These are phyloP conservation scores for Aporophyla lueneburgensis DNA, from an alignment of 2,888 invertebrate genomes.

Conservation along the genomic window DNA sequence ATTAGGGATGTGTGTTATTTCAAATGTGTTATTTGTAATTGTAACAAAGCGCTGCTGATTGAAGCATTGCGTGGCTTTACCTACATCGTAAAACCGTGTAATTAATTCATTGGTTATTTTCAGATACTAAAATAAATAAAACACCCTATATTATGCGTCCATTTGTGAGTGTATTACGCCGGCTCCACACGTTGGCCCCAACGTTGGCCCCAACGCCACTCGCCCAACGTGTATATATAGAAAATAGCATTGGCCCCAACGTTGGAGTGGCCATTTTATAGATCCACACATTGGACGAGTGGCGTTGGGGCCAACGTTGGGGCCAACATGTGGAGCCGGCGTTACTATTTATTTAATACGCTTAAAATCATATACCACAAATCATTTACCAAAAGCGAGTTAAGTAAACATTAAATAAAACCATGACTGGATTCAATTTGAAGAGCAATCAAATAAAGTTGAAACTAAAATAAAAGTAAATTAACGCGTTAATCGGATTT, in stretches of 20 bases:
- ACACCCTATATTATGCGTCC: not conserved
- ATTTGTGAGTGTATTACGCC: not conserved
- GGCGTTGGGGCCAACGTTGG: too few relatives aligned
- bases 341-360: not conserved
- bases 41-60: not conserved
- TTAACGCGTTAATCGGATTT: slow-evolving; percentile 67
- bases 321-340: too few relatives aligned
- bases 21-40: not conserved
- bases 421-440: slow-evolving; percentile 41
- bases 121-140: not conserved
- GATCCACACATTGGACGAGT: too few relatives aligned
- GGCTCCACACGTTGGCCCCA: too few relatives aligned
- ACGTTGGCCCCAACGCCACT: too few relatives aligned
- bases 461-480: slow-evolving; percentile 57
- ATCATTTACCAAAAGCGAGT: slow-evolving; percentile 18
- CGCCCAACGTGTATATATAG: too few relatives aligned
- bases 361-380: slow-evolving; percentile 1
- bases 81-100: too few relatives aligned
- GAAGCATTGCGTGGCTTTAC: not conserved
- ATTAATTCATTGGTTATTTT: not conserved
- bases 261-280: too few relatives aligned
- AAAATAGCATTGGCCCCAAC: too few relatives aligned
- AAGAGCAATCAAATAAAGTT: slow-evolving; percentile 49
- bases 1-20: not conserved
- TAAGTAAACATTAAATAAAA: slow-evolving; percentile 34